phyloP scores from a whole-genome alignment of 2,797 vertebrate species.

The Triplophysa bombifrons region DNA sequence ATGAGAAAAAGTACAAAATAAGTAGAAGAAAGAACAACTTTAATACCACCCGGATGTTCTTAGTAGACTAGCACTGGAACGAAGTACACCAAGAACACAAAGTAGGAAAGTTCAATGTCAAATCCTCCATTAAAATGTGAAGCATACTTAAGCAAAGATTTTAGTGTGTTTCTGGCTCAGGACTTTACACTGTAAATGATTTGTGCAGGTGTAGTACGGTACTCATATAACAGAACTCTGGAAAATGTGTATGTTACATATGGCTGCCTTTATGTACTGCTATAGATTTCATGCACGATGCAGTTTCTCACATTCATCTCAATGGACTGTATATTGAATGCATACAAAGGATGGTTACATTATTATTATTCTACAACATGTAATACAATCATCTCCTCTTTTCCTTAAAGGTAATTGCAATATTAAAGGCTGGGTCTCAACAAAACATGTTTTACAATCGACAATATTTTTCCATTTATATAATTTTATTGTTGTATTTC shows the following conservation, averaged over 20 bases:
- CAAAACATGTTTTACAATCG: conserved; percentile 7
- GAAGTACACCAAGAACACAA: background rate
- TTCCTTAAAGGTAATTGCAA: background rate
- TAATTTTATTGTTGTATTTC: too few relatives aligned
- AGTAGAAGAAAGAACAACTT: background rate
- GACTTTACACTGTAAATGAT: background rate
- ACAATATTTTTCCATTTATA: background rate
- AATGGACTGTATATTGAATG: too few relatives aligned
- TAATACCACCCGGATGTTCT: background rate
- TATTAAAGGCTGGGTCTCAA: background rate
- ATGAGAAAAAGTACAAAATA: background rate
- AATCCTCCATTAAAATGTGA: background rate
- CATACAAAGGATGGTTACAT: background rate
- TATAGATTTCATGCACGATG: background rate
- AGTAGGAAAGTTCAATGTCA: background rate
- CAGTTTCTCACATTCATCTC: too few relatives aligned
- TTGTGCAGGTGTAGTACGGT: background rate
- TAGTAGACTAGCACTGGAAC: background rate
- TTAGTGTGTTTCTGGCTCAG: background rate
- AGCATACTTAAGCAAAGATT: background rate
- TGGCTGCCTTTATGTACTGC: background rate
- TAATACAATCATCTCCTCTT: background rate
- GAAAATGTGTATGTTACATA: background rate
- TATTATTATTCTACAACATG: background rate
- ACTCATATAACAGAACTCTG: background rate